A percentile compares a stretch with the other conserved stretches of the same genome.
Evolutionary conservation across 2,888 invertebrate species (phyloP).

Genomic region (Metallyticus violacea): DNA sequence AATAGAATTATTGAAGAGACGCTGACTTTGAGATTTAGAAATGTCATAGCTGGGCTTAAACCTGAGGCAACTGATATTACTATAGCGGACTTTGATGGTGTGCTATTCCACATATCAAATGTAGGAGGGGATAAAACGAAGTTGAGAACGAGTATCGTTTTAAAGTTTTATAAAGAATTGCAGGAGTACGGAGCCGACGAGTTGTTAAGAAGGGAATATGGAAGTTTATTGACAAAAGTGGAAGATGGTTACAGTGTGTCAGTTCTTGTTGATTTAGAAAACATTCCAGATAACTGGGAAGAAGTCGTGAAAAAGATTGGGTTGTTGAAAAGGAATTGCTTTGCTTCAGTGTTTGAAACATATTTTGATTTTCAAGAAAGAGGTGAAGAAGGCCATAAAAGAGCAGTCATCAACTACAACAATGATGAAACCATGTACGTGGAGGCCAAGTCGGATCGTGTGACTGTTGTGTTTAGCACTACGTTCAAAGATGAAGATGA

Average conservation of each 20-base stretch:
- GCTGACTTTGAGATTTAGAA: constrained; percentile 90
- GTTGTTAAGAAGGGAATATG: constrained; percentile 90
- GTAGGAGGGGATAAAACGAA: constrained; percentile 94
- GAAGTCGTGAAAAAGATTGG: constrained; percentile 88
- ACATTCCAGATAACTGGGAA: constrained; percentile 88
- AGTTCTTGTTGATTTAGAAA: constrained; percentile 86
- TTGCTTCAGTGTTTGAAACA: constrained; percentile 98
- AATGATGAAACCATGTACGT: constrained; percentile 99
- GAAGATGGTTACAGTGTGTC: constrained; percentile 96
- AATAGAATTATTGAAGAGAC: constrained; percentile 99
- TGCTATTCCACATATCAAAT: constrained; percentile 97
- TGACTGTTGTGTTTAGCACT: constrained; percentile 98
- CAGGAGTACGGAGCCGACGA: constrained; percentile 98
- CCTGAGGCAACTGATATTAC: constrained; percentile 92
- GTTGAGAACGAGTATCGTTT: constrained; percentile 96
- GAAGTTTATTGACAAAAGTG: constrained; percentile 72
- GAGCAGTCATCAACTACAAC: constrained; percentile 97
- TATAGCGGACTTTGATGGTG: constrained; percentile 98
- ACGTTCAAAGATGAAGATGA: constrained; percentile 98
- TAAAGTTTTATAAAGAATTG: constrained; percentile 98
- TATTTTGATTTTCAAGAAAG: constrained; percentile 97
- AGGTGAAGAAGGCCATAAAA: constrained; percentile 84
- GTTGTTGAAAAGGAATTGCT: constrained; percentile 94
- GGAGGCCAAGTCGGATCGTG: constrained; percentile 96
- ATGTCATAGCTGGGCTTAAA: constrained; percentile 94